Conservation (phyloP, 2,888 invertebrate species). For the Tigriopus californicus region DNA sequence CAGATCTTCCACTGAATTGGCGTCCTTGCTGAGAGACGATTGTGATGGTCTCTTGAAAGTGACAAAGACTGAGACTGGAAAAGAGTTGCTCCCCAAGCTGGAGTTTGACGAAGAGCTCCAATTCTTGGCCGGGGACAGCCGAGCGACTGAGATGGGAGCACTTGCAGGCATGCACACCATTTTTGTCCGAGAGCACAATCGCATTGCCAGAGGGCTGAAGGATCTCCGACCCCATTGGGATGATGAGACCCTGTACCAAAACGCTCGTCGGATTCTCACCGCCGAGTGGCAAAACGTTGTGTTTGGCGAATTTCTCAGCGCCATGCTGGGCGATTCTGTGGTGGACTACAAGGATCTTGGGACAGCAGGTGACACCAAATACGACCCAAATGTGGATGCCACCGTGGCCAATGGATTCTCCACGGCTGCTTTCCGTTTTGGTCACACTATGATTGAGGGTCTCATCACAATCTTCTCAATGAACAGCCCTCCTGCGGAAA, state of each 20-base stretch:
- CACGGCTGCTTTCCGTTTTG: slow-evolving; percentile 72
- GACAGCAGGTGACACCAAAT: slow-evolving; percentile 54
- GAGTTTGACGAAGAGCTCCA: too few species aligned
- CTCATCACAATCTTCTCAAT: not conserved
- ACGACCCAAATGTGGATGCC: slow-evolving; percentile 70
- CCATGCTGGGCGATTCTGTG: slow-evolving; percentile 69
- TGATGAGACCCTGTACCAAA: slow-evolving; percentile 60
- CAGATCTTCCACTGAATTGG: too few species aligned
- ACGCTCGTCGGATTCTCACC: slow-evolving; percentile 51
- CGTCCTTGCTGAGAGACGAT: too few species aligned
- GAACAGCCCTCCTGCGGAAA: too few species aligned
- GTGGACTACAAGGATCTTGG: slow-evolving; percentile 69
- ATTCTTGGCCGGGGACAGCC: slow-evolving; percentile 44
- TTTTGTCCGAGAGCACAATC: slow-evolving; percentile 72
- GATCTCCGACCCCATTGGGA: slow-evolving; percentile 73
- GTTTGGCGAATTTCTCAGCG: slow-evolving; percentile 72
- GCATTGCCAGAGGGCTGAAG: slow-evolving; percentile 53
- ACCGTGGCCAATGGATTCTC: slow-evolving; percentile 74
- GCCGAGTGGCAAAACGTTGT: slow-evolving; percentile 58
- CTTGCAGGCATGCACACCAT: slow-evolving; percentile 69
- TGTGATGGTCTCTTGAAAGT: too few species aligned
- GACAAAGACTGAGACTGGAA: too few species aligned
- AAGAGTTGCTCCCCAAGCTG: too few species aligned
- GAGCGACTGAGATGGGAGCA: slow-evolving; percentile 78
- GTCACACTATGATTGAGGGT: slow-evolving; percentile 34